Percentiles rank a stretch among this genome's conserved stretches.
Conservation (phyloP, 2,888 invertebrate species). For the Andricus curvator region DNA sequence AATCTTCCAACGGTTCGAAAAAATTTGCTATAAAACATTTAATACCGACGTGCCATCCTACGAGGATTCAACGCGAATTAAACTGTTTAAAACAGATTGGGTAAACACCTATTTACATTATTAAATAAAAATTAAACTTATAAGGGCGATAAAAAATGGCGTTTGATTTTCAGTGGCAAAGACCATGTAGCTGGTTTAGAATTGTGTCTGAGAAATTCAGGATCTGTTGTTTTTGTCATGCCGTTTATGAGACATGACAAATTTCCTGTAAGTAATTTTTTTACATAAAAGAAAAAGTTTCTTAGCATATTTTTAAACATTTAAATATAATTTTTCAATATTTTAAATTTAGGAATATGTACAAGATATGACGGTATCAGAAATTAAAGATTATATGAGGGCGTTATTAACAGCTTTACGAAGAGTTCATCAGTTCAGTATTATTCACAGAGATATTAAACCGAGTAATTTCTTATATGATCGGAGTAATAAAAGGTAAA, state of each 20-base stretch:
- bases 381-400: slow-evolving; percentile 88
- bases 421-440: slow-evolving; percentile 89
- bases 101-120: slow-evolving; percentile 76
- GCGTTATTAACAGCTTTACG: slow-evolving; percentile 88
- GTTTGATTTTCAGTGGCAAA: slow-evolving; percentile 83
- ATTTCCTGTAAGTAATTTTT: slow-evolving; percentile 83
- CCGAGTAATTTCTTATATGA: slow-evolving; percentile 95
- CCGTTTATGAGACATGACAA: slow-evolving; percentile 91
- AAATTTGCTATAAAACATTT: slow-evolving; percentile 92
- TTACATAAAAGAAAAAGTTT: neutral
- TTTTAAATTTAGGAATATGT: slow-evolving; percentile 85
- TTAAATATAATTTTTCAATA: neutral
- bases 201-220: slow-evolving; percentile 87
- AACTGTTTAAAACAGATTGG: slow-evolving; percentile 89
- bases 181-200: slow-evolving; percentile 91
- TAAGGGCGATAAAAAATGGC: slow-evolving; percentile 24
- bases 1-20: slow-evolving; percentile 77
- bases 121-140: neutral
- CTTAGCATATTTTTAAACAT: neutral
- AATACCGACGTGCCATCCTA: slow-evolving; percentile 91
- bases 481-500: slow-evolving; percentile 82
- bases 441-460: slow-evolving; percentile 94
- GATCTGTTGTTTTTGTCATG: slow-evolving; percentile 93
- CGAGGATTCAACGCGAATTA: slow-evolving; percentile 89
- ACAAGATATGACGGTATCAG: slow-evolving; percentile 83